These are phyloP conservation scores for Euborellia annulipes DNA, from an alignment of 1,140 invertebrate species.

Conservation along the genomic window DNA sequence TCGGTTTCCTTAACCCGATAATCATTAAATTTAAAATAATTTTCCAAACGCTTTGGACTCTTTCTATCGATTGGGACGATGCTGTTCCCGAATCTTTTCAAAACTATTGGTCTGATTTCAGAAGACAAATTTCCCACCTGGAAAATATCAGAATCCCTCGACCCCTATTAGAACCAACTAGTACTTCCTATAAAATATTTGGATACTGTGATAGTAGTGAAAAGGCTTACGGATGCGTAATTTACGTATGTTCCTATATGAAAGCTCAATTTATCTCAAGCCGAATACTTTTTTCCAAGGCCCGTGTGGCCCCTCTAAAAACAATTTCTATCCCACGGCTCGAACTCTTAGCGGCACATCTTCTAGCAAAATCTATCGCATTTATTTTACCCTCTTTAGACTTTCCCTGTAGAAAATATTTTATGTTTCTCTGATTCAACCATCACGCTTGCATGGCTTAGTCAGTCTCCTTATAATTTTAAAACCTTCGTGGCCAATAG, in stretches of 20 bases:
- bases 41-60: slow-evolving; percentile 28
- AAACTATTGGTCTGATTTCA: slow-evolving; percentile 16
- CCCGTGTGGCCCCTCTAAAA: background rate
- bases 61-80: slow-evolving; percentile 24
- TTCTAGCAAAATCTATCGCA: background rate
- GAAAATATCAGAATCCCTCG: slow-evolving; percentile 13
- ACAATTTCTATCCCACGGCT: slow-evolving; percentile 1
- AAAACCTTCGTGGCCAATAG: slow-evolving; percentile 27
- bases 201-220: slow-evolving; percentile 26
- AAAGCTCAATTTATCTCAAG: background rate
- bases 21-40: slow-evolving; percentile 27
- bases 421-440: slow-evolving; percentile 20
- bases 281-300: background rate
- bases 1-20: slow-evolving; percentile 26
- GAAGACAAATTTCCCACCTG: slow-evolving; percentile 10
- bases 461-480: slow-evolving; percentile 15
- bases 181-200: slow-evolving; percentile 15
- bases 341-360: background rate
- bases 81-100: slow-evolving; percentile 11
- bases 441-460: slow-evolving; percentile 24
- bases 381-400: background rate
- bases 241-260: slow-evolving; percentile 20
- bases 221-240: slow-evolving; percentile 23
- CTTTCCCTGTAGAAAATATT: background rate
- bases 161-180: slow-evolving; percentile 1